Evolutionary conservation across 2,888 invertebrate genomes (phyloP).

Genomic region (Andrena bucephala): DNA sequence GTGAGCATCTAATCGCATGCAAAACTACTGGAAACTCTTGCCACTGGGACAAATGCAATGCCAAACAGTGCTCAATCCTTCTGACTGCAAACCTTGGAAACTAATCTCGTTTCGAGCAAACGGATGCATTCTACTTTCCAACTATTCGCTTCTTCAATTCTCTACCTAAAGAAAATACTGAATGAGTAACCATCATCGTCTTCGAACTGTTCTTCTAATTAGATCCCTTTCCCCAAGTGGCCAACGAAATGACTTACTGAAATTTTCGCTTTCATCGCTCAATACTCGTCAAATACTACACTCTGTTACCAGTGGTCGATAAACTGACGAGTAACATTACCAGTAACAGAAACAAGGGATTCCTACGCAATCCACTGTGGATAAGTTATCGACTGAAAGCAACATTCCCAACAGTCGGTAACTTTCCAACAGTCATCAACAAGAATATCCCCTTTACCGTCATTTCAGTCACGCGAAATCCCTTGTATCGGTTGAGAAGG

Average conservation of each 20-base stretch:
- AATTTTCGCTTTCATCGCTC: background rate
- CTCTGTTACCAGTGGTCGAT: background rate
- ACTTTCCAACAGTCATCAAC: background rate
- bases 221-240: background rate
- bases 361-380: background rate
- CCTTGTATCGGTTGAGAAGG: background rate
- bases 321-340: background rate
- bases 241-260: background rate
- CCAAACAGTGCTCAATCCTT: conserved; percentile 50
- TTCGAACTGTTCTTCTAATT: background rate
- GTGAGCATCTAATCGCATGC: conserved; percentile 53
- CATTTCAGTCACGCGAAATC: background rate
- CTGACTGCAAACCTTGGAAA: conserved; percentile 34
- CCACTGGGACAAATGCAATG: conserved; percentile 55
- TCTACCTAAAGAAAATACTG: background rate
- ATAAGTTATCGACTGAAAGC: background rate
- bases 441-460: conserved; percentile 13
- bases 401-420: background rate
- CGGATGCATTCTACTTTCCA: conserved; percentile 8
- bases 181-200: background rate
- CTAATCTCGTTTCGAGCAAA: conserved; percentile 25
- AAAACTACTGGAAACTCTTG: conserved; percentile 16
- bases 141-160: background rate
- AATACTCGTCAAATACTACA: background rate
- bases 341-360: background rate